A percentile compares a stretch with the other conserved stretches of the same genome.
Conservation (phyloP, 2,113 vertebrate genomes). For the Apeltes quadracus region DNA sequence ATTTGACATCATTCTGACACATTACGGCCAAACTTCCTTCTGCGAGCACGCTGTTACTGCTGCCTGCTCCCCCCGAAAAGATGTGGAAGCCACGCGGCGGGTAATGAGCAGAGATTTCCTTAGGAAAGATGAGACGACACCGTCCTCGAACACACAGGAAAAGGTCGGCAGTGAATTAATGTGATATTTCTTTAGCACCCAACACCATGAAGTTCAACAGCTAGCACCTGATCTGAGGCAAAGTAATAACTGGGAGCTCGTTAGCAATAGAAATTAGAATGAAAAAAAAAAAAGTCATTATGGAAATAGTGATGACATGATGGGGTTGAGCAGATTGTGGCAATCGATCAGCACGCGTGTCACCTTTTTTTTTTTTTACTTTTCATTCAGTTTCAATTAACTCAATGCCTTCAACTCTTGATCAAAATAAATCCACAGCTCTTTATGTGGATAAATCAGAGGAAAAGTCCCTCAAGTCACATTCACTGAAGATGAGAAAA, state of each 20-base stretch:
- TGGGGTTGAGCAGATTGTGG: constrained; percentile 3
- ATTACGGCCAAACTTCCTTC: constrained; percentile 10
- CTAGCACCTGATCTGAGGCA: constrained; percentile 29
- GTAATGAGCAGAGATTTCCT: constrained; percentile 45
- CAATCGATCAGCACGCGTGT: neutral
- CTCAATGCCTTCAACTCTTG: neutral
- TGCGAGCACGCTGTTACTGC: constrained; percentile 25
- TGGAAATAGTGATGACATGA: constrained; percentile 19
- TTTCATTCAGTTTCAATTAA: neutral
- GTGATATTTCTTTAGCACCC: constrained; percentile 40
- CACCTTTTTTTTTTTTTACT: constrained; percentile 12
- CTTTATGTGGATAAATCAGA: neutral
- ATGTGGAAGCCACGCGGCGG: neutral
- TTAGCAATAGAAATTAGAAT: constrained; percentile 28
- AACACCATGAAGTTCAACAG: constrained; percentile 15
- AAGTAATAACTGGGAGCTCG: constrained; percentile 25
- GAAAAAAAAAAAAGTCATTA: neutral
- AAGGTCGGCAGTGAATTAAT: constrained; percentile 50
- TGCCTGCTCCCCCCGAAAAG: constrained; percentile 11
- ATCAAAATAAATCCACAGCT: neutral
- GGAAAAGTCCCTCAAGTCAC: neutral
- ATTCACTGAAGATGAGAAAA: neutral
- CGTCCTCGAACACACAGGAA: constrained; percentile 29
- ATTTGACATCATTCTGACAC: constrained; percentile 14
- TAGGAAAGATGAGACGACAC: constrained; percentile 31